phyloP scores from a whole-genome alignment of 2,113 vertebrate species.

The Mobula birostris region DNA sequence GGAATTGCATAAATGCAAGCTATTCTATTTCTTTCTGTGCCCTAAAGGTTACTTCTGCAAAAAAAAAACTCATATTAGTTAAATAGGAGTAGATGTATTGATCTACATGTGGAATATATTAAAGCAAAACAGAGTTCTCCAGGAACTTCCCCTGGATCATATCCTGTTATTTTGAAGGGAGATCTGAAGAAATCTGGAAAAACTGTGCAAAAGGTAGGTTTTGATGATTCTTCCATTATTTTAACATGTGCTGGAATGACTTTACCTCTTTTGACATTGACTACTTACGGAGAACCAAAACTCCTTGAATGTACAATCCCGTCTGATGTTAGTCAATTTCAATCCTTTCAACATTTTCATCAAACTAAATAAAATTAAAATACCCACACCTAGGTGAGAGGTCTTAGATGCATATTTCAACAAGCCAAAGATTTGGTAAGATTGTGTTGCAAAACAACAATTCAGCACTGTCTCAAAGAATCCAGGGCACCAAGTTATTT shows the following conservation, averaged over 20 bases:
- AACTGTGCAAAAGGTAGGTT: not conserved
- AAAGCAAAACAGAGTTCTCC: not conserved
- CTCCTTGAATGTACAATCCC: not conserved
- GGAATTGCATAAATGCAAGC: too few relatives aligned
- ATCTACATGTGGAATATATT: not conserved
- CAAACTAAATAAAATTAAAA: not conserved
- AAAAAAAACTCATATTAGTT: not conserved
- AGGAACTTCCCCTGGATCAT: not conserved
- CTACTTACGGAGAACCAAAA: not conserved
- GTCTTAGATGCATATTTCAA: too few relatives aligned
- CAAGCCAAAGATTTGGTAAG: too few relatives aligned
- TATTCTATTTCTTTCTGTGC: not conserved
- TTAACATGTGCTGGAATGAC: not conserved
- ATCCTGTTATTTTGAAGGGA: not conserved
- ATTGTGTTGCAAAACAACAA: too few relatives aligned
- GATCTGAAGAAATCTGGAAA: not conserved
- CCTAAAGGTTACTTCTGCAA: not conserved
- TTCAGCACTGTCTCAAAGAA: too few relatives aligned
- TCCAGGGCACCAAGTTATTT: too few relatives aligned
- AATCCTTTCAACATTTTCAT: not conserved
- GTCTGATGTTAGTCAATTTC: not conserved
- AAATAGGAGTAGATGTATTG: not conserved
- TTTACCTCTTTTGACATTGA: not conserved
- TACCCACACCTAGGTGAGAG: too few relatives aligned
- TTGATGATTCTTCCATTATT: not conserved